Conservation (phyloP, 2,113 vertebrate species). For the Protomyctophum bolini region DNA sequence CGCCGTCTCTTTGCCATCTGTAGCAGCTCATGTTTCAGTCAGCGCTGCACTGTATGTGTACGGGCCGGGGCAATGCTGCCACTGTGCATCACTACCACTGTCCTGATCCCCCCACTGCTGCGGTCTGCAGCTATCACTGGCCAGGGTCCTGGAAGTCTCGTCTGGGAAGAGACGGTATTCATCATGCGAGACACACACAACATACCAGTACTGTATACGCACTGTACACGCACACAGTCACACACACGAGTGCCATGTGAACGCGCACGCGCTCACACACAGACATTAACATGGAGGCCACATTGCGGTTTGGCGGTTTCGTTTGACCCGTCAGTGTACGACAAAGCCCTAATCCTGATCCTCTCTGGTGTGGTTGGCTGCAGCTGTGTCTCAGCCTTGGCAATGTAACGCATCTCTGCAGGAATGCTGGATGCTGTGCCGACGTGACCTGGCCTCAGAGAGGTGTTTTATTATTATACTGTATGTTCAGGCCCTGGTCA, state of each 20-base stretch:
- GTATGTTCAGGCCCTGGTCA: not conserved
- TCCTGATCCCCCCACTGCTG: slow-evolving; percentile 44
- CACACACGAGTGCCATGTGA: not conserved
- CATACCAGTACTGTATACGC: not conserved
- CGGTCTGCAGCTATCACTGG: slow-evolving; percentile 48
- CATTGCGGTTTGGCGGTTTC: slow-evolving; percentile 31
- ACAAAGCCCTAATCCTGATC: slow-evolving; percentile 29
- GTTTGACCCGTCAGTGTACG: slow-evolving; percentile 37
- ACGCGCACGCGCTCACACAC: slow-evolving; percentile 15
- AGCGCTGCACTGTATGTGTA: slow-evolving; percentile 21
- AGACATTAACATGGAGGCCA: slow-evolving; percentile 15
- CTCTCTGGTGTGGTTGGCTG: slow-evolving; percentile 46
- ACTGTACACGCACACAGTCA: slow-evolving; percentile 1
- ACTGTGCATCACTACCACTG: slow-evolving; percentile 49
- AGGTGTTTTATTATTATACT: slow-evolving; percentile 8
- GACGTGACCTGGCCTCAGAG: slow-evolving; percentile 26
- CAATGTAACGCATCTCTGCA: slow-evolving; percentile 37
- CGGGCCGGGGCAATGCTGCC: slow-evolving; percentile 45
- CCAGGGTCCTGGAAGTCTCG: slow-evolving; percentile 46
- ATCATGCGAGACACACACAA: slow-evolving; percentile 34
- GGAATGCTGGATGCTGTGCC: slow-evolving; percentile 24
- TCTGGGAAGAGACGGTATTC: slow-evolving; percentile 36
- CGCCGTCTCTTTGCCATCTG: slow-evolving; percentile 10
- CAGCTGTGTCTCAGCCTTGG: slow-evolving; percentile 49
- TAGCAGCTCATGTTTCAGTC: slow-evolving; percentile 41